Evolutionary conservation across 2,113 vertebrate species (phyloP).

Genomic region (Heloderma charlesbogerti): DNA sequence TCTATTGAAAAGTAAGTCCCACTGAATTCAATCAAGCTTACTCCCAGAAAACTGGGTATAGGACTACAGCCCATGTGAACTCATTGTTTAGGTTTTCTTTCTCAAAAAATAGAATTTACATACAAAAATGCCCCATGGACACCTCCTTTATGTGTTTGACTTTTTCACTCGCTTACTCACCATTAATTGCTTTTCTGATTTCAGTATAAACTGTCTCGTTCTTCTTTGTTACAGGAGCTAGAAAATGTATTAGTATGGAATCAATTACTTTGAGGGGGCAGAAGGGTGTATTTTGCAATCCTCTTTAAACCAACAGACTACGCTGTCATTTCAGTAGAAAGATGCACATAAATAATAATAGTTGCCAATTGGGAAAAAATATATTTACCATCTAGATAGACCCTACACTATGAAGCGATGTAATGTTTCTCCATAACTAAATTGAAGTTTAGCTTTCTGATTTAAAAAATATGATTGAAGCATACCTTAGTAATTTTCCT

Average conservation of each 20-base stretch:
- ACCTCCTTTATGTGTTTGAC: slow-evolving; percentile 37
- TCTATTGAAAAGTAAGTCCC: not conserved
- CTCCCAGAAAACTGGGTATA: not conserved
- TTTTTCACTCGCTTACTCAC: slow-evolving; percentile 76
- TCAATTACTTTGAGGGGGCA: slow-evolving; percentile 55
- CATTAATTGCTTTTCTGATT: slow-evolving; percentile 79
- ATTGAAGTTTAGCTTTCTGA: slow-evolving; percentile 16
- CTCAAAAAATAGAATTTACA: not conserved
- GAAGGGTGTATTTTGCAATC: slow-evolving; percentile 29
- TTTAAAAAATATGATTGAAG: not conserved
- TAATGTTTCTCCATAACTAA: not conserved
- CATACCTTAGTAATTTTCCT: slow-evolving; percentile 7
- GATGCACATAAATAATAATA: slow-evolving; percentile 31
- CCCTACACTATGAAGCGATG: not conserved
- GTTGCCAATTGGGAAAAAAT: slow-evolving; percentile 10
- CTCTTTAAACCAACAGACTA: slow-evolving; percentile 61
- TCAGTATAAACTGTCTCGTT: slow-evolving; percentile 84
- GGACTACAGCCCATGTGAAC: not conserved
- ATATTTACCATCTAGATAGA: not conserved
- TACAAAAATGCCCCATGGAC: not conserved
- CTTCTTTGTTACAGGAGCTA: slow-evolving; percentile 78
- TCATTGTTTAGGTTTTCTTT: not conserved
- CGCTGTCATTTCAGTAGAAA: slow-evolving; percentile 45
- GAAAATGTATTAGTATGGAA: slow-evolving; percentile 75
- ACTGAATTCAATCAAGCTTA: not conserved